Conservation (phyloP, 2,888 invertebrate species). For the Tinea pellionella region DNA sequence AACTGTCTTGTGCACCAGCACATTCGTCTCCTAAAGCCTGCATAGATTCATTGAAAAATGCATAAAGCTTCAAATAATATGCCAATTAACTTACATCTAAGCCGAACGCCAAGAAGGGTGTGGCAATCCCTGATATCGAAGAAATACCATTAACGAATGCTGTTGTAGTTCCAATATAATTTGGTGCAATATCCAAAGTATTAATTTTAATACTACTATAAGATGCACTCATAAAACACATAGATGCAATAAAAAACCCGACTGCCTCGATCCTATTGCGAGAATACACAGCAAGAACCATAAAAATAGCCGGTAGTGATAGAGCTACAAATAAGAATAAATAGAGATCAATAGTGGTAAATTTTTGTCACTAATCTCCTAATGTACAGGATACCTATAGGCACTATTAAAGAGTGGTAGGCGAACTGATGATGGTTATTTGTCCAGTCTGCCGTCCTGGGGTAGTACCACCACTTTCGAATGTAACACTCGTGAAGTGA, state of each 20-base stretch:
- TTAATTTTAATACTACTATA: constrained; percentile 77
- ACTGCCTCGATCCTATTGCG: constrained; percentile 61
- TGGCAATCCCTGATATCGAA: constrained; percentile 71
- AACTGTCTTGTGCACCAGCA: too few species aligned
- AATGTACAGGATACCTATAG: too few species aligned
- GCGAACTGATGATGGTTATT: too few species aligned
- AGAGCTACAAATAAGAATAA: constrained; percentile 53
- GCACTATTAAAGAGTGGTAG: too few species aligned
- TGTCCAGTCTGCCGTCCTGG: too few species aligned
- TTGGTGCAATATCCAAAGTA: constrained; percentile 38
- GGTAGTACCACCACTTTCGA: too few species aligned
- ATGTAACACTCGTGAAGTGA: too few species aligned
- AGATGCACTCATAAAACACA: constrained; percentile 77
- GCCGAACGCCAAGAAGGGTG: constrained; percentile 64
- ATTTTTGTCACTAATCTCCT: too few species aligned
- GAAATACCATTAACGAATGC: constrained; percentile 74
- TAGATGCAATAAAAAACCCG: constrained; percentile 68
- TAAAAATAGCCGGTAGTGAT: constrained; percentile 71
- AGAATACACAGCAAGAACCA: constrained; percentile 72
- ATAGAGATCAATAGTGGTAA: neutral
- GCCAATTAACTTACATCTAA: constrained; percentile 67
- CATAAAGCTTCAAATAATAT: too few species aligned
- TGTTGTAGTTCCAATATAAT: constrained; percentile 72
- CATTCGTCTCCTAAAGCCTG: too few species aligned
- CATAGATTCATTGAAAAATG: too few species aligned